These are phyloP conservation scores for Melanotaenia parkinsoni DNA, from an alignment of 2,797 vertebrate species.

Conservation along the genomic window DNA sequence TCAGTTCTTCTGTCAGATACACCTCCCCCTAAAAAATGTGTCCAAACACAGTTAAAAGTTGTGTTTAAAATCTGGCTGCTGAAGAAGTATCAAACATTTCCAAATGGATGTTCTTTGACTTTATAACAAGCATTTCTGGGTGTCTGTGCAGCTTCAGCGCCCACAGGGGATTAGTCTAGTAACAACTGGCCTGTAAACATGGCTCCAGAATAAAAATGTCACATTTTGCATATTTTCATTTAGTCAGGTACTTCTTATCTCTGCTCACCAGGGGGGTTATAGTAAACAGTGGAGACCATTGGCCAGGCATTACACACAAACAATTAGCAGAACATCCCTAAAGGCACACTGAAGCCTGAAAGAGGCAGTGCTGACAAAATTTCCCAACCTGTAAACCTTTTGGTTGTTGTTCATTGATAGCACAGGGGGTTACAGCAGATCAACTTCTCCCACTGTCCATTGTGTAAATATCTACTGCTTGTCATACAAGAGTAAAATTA, in stretches of 20 bases:
- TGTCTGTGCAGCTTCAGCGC: background rate
- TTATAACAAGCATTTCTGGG: background rate
- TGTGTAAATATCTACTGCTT: background rate
- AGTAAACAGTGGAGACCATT: constrained; percentile 36
- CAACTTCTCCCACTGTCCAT: background rate
- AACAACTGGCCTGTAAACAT: background rate
- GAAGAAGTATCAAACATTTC: background rate
- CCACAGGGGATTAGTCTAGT: constrained; percentile 2
- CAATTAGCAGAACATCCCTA: constrained; percentile 45
- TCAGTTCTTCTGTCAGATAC: background rate
- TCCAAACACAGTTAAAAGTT: background rate
- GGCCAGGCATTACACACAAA: constrained; percentile 23
- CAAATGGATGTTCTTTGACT: background rate
- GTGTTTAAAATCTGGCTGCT: background rate
- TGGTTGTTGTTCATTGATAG: constrained; percentile 4
- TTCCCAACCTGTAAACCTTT: constrained; percentile 26
- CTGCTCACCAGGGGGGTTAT: constrained; percentile 33
- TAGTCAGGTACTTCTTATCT: constrained; percentile 48
- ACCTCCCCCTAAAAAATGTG: background rate
- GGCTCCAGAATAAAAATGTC: constrained; percentile 8
- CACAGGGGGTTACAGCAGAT: background rate
- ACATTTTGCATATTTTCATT: constrained; percentile 18
- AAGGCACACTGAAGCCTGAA: constrained; percentile 33
- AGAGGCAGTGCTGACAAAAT: constrained; percentile 35
- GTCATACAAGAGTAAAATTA: background rate